Conservation (phyloP, 2,888 invertebrate species). For the Synanthedon andrenaeformis region DNA sequence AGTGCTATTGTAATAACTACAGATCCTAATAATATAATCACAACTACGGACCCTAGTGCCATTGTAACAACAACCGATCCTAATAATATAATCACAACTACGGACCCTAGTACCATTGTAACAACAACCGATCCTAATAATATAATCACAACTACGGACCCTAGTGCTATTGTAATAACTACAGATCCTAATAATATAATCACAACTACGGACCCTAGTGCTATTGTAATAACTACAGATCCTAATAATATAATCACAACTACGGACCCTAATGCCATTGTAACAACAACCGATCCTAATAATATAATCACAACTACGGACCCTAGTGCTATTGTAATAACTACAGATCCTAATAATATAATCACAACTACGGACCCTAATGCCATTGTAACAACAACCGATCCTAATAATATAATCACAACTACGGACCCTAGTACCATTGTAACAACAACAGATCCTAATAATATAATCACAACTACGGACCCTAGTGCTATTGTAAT, state of each 20-base stretch:
- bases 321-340: conserved; percentile 1
- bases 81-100: not conserved
- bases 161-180: not conserved
- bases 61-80: conserved; percentile 4
- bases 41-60: conserved; percentile 3
- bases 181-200: not conserved
- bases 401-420: not conserved
- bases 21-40: not conserved
- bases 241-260: not conserved
- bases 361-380: conserved; percentile 3
- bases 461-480: conserved; percentile 2
- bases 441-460: conserved; percentile 1
- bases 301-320: conserved; percentile 3
- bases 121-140: not conserved
- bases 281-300: conserved; percentile 2
- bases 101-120: not conserved
- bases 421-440: conserved; percentile 4
- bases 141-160: not conserved
- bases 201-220: not conserved
- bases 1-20: not conserved
- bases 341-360: conserved; percentile 1
- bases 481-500: conserved; percentile 2
- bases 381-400: conserved; percentile 1
- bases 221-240: not conserved
- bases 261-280: conserved; percentile 4